These are phyloP conservation scores for Upupa epops DNA, from an alignment of 2,113 vertebrate species.

Conservation along the genomic window DNA sequence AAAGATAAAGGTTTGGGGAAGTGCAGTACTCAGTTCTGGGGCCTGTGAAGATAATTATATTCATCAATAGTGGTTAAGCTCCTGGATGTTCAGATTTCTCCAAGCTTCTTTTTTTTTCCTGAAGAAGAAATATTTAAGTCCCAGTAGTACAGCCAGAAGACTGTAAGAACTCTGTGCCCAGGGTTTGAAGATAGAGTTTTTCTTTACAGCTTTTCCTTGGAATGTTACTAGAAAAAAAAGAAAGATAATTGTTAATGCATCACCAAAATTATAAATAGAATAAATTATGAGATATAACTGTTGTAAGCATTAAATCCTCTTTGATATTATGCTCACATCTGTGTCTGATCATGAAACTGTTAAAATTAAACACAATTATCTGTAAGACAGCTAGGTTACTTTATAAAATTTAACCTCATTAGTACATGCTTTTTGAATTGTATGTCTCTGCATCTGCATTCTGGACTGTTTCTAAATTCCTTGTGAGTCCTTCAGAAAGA, in stretches of 20 bases:
- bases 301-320: conserved; percentile 25
- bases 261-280: conserved; percentile 13
- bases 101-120: not conserved
- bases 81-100: not conserved
- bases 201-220: not conserved
- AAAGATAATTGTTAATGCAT: not conserved
- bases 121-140: not conserved
- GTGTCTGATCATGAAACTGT: conserved; percentile 54
- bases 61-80: not conserved
- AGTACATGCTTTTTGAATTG: conserved; percentile 5
- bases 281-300: conserved; percentile 5
- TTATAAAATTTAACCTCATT: conserved; percentile 47
- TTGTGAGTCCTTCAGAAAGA: not conserved
- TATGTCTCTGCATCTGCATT: not conserved
- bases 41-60: not conserved
- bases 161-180: not conserved
- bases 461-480: not conserved
- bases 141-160: not conserved
- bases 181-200: not conserved
- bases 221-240: not conserved
- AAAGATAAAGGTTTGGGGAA: not conserved
- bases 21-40: not conserved
- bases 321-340: conserved; percentile 56
- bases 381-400: conserved; percentile 25
- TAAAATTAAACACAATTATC: conserved; percentile 64